Evolutionary conservation across 2,113 vertebrate genomes (phyloP).

Genomic region (Argyrosomus japonicus): DNA sequence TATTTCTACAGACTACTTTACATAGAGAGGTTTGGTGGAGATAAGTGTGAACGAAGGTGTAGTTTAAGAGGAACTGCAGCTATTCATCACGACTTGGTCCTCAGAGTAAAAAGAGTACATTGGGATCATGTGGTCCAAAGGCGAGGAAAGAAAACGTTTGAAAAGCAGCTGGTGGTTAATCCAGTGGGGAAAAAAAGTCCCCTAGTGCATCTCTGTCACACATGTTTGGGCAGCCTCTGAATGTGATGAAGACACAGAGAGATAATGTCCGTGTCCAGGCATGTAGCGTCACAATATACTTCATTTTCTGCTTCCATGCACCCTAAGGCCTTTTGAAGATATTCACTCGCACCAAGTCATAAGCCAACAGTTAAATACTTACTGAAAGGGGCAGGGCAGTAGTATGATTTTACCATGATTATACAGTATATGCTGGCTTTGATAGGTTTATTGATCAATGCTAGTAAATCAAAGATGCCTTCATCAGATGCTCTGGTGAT

Average conservation of each 20-base stretch:
- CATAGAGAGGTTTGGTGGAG: constrained; percentile 4
- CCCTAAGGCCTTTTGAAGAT: constrained; percentile 5
- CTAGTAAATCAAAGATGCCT: neutral
- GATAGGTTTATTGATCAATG: neutral
- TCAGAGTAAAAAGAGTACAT: constrained; percentile 54
- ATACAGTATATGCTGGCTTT: neutral
- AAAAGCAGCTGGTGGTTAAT: constrained; percentile 63
- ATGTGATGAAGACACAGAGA: constrained; percentile 34
- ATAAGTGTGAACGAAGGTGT: constrained; percentile 34
- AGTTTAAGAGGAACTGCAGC: constrained; percentile 43
- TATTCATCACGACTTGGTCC: constrained; percentile 50
- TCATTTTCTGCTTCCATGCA: constrained; percentile 35
- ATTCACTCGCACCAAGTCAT: neutral
- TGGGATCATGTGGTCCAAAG: constrained; percentile 59
- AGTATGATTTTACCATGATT: neutral
- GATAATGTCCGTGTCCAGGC: constrained; percentile 40
- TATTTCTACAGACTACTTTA: constrained; percentile 12
- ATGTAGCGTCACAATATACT: constrained; percentile 30
- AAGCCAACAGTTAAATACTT: neutral
- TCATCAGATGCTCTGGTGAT: neutral
- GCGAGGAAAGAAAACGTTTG: constrained; percentile 27
- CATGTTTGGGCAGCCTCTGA: constrained; percentile 43
- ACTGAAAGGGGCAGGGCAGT: neutral
- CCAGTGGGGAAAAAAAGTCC: constrained; percentile 36
- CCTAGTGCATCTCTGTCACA: constrained; percentile 41